Evolutionary conservation across 1,140 invertebrate species (phyloP), one percentile per base, ranked within the genome.

Genomic region (Heliconius eleuchia): DNA sequence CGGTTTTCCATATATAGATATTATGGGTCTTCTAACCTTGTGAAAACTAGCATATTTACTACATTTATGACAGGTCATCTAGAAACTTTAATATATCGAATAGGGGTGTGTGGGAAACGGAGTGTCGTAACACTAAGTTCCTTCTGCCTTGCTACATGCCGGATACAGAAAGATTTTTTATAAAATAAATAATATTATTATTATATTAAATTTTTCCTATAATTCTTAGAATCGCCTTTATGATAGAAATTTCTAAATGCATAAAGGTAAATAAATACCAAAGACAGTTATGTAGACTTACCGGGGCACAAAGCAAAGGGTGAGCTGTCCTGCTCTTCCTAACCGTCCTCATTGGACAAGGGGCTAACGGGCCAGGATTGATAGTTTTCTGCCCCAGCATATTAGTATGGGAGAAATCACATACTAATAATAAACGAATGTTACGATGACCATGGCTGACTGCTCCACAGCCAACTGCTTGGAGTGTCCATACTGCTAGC

Each of bases 391-490:
- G 89, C 0, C 91, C 92, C 70, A 94, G 81, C 92, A 94, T 94
- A 78, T 94, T 94, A 0, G 91, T 94, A 83, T 94, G 92, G 0
- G 92, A 94, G 86, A 92, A 94, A 81, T 94, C 91, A 30, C 92
- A 94, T 13, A 93, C 91, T 2, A 94, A 80, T 30, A 94, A 77
- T 50, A 93, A 76, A 0, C 88, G 86, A 0, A 86, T 84, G 16
- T 88, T 80, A 5, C 78, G 50, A 0, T 77, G 73, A 0, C 89
- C 91, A 75, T 94, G 89, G 5, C 83, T 82, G 1, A 89, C 89
- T 1, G 90, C 92, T 0, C 91, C 92, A 74, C 92, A 94, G 0
- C 92, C 92, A 0, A 92, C 86, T 0, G 90, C 91, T 1, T 85
- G 81, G 0, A 94, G 85, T 0, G 84, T 87, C 91, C 91, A 94